A percentile compares a stretch with the other conserved stretches of the same genome.
Evolutionary conservation across 2,888 invertebrate genomes (phyloP).

Genomic region (Monochamus alternatus): DNA sequence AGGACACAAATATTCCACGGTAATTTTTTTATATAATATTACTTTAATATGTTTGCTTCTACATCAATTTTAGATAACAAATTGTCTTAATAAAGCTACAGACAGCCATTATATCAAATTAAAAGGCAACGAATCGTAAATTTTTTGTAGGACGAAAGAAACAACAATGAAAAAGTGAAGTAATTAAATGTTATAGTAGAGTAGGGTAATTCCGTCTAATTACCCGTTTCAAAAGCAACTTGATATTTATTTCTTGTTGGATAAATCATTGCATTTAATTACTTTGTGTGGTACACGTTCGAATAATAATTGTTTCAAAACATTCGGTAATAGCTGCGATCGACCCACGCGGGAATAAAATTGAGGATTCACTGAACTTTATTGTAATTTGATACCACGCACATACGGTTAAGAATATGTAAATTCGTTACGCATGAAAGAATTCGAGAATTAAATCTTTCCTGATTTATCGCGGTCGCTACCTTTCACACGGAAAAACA

Average conservation of each 20-base stretch:
- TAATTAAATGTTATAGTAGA: background rate
- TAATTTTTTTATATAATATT: conserved; percentile 3
- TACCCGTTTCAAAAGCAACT: conserved; percentile 14
- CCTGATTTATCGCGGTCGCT: no score
- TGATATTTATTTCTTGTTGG: background rate
- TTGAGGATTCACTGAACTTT: conserved; percentile 25
- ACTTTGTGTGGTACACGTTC: conserved; percentile 1
- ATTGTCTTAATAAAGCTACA: no score
- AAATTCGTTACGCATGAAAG: no score
- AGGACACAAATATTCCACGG: conserved; percentile 14
- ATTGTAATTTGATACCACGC: conserved; percentile 2
- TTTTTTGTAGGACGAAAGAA: conserved; percentile 17
- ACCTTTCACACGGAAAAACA: no score
- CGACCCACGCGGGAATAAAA: conserved; percentile 6
- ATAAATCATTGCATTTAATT: background rate
- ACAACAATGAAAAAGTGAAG: background rate
- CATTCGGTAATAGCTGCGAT: background rate
- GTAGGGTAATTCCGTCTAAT: conserved; percentile 8
- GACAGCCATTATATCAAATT: conserved; percentile 14
- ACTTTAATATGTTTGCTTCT: conserved; percentile 2
- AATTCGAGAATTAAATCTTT: no score
- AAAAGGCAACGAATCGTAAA: conserved; percentile 16
- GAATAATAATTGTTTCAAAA: background rate
- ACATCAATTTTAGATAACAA: no score
- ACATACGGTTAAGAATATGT: background rate